A percentile compares a stretch with the other conserved stretches of the same genome.
Evolutionary conservation across 92 coral and sea anemone genomes (phyloP).

Genomic region (Actinostola sp.): DNA sequence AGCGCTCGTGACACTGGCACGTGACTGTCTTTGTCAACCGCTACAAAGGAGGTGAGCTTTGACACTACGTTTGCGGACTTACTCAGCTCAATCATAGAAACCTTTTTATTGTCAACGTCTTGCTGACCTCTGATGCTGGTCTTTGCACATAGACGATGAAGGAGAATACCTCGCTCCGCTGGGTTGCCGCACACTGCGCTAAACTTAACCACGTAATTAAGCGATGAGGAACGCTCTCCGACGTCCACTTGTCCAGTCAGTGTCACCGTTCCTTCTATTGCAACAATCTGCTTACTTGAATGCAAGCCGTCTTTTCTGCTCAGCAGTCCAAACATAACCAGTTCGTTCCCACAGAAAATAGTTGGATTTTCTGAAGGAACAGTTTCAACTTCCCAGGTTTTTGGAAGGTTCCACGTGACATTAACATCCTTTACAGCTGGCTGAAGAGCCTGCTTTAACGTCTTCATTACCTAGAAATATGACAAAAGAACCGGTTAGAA

Average conservation of each 20-base stretch:
- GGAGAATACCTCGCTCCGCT: constrained; percentile 22
- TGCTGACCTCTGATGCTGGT: constrained; percentile 49
- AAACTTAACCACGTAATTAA: constrained; percentile 54
- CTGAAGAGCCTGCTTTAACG: constrained; percentile 76
- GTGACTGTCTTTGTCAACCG: constrained; percentile 57
- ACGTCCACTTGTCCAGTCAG: constrained; percentile 42
- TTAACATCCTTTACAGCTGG: constrained; percentile 68
- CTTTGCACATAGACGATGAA: constrained; percentile 75
- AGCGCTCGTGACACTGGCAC: constrained; percentile 38
- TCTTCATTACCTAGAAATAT: constrained; percentile 68
- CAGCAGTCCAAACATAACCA: constrained; percentile 59
- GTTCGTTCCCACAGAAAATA: constrained; percentile 64
- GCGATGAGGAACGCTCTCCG: background rate
- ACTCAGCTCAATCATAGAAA: constrained; percentile 56
- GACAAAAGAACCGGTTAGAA: background rate
- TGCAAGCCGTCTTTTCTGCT: constrained; percentile 5
- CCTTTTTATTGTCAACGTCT: constrained; percentile 21
- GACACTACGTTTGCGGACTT: constrained; percentile 66
- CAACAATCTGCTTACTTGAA: constrained; percentile 1
- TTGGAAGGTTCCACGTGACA: constrained; percentile 72
- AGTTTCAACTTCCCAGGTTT: constrained; percentile 48
- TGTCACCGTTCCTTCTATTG: constrained; percentile 48
- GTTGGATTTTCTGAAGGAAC: constrained; percentile 64
- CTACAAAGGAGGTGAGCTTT: constrained; percentile 70
- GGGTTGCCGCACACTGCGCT: constrained; percentile 46